Conservation (phyloP, 2,888 invertebrate species). For the Leptinotarsa juncta region DNA sequence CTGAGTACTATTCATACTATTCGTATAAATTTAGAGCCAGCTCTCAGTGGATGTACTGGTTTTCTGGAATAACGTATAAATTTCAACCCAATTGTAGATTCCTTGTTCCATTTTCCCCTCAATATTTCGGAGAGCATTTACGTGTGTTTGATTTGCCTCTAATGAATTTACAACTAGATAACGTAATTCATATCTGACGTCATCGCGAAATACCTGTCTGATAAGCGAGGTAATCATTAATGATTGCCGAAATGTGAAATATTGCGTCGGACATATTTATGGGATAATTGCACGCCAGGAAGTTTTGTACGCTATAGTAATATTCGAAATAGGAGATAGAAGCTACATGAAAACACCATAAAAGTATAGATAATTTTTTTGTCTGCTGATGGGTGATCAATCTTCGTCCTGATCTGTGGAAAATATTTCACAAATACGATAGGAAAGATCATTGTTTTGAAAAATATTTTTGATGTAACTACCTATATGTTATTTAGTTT, state of each 20-base stretch:
- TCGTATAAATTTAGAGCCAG: no score
- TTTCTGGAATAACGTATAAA: no score
- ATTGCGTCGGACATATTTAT: constrained; percentile 12
- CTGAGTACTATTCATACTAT: no score
- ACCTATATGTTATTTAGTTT: no score
- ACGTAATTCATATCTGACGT: constrained; percentile 12
- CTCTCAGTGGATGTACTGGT: no score
- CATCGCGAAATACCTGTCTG: constrained; percentile 4
- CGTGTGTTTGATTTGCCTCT: constrained; percentile 7
- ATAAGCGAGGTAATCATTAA: constrained; percentile 16
- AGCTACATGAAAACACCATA: background rate
- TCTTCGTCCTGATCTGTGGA: no score
- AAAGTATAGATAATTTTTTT: background rate
- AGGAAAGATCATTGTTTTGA: no score
- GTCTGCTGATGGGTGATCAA: no score
- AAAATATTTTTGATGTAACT: no score
- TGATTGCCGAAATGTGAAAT: constrained; percentile 15
- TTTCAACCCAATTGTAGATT: background rate
- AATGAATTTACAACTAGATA: constrained; percentile 18
- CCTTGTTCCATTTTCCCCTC: background rate
- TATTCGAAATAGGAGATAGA: background rate
- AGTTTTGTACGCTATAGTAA: constrained; percentile 10
- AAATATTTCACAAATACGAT: no score
- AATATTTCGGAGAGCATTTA: background rate
- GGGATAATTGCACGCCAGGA: constrained; percentile 1